These are phyloP conservation scores for Meloidogyne hapla DNA, from an alignment of 1,140 invertebrate species.

Conservation along the genomic window DNA sequence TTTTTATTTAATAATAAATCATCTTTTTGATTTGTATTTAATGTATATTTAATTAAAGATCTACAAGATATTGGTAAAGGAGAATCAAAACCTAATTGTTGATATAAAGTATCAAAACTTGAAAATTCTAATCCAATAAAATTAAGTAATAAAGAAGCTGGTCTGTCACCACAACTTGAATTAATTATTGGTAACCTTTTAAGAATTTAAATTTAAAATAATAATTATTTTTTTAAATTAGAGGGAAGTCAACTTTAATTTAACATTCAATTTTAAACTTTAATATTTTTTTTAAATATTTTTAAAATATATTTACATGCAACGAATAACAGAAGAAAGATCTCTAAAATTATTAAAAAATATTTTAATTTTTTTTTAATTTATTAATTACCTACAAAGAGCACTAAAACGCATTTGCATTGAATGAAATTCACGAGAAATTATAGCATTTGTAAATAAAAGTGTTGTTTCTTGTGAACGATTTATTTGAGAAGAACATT, in stretches of 20 bases:
- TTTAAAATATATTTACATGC: constrained; percentile 20
- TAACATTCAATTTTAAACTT: not conserved
- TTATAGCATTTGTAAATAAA: constrained; percentile 37
- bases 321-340: constrained; percentile 20
- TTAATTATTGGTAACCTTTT: constrained; percentile 27
- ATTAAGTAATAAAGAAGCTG: constrained; percentile 31
- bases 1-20: not conserved
- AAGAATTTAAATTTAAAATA: too few relatives aligned
- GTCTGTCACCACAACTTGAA: constrained; percentile 27
- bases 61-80: constrained; percentile 33
- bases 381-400: constrained; percentile 30
- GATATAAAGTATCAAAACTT: constrained; percentile 33
- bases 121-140: constrained; percentile 42
- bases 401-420: constrained; percentile 33
- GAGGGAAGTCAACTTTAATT: too few relatives aligned
- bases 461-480: constrained; percentile 33
- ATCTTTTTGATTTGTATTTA: not conserved
- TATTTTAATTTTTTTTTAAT: not conserved
- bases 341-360: constrained; percentile 20
- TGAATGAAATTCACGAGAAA: constrained; percentile 36
- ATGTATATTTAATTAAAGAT: constrained; percentile 30
- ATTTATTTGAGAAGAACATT: constrained; percentile 30
- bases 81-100: constrained; percentile 33
- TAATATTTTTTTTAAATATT: not conserved
- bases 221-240: too few relatives aligned